These are phyloP conservation scores for Mimachlamys varia DNA, from an alignment of 2,888 invertebrate species.

Conservation along the genomic window DNA sequence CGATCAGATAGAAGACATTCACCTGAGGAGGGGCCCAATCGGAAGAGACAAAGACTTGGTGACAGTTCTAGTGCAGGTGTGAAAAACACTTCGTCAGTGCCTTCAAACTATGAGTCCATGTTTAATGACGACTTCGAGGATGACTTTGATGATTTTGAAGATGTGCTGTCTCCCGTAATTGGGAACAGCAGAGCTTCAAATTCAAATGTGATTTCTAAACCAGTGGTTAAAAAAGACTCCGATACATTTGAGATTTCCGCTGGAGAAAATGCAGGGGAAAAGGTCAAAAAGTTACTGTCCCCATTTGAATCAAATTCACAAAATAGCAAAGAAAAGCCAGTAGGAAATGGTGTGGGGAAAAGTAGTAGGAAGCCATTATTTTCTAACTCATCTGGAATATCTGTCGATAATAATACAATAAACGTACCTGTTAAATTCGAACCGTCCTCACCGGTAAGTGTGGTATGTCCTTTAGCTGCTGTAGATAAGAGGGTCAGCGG, in stretches of 20 bases:
- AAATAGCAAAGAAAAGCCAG: neutral
- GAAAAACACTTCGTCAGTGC: constrained; percentile 24
- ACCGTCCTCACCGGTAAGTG: neutral
- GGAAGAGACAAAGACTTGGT: neutral
- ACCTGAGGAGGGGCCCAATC: neutral
- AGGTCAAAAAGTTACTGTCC: neutral
- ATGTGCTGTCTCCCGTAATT: constrained; percentile 9
- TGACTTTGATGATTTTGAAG: constrained; percentile 51
- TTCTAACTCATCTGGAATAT: neutral
- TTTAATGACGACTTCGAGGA: constrained; percentile 64
- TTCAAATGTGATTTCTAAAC: neutral
- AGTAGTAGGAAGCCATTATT: neutral
- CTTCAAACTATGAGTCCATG: constrained; percentile 51
- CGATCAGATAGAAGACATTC: neutral
- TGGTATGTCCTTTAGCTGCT: neutral
- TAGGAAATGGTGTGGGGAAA: neutral
- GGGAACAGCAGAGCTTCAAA: neutral
- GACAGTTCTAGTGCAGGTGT: neutral
- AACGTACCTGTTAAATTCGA: neutral
- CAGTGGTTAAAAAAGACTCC: neutral
- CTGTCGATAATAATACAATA: neutral
- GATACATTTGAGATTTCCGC: neutral
- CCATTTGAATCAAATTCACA: neutral
- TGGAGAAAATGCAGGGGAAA: constrained; percentile 7
- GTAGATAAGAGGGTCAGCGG: neutral